Conservation (phyloP, 2,888 invertebrate genomes). For the Tetramorium bicarinatum region DNA sequence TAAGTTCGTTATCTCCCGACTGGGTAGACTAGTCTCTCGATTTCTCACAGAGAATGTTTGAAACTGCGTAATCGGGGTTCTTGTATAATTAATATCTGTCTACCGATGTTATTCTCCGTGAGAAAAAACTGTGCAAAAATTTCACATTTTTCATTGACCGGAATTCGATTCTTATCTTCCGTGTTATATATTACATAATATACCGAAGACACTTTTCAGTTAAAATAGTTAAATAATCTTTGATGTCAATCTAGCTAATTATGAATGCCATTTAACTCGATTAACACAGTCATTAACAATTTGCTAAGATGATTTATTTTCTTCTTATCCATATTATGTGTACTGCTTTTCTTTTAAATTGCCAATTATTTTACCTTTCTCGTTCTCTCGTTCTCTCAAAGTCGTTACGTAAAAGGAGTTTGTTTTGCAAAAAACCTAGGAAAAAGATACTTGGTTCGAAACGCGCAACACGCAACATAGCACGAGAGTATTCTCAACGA, state of each 20-base stretch:
- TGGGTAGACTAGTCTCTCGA: background rate
- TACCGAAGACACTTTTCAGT: background rate
- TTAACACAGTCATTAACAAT: background rate
- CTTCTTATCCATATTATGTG: background rate
- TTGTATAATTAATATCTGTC: constrained; percentile 39
- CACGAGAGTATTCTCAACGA: constrained; percentile 48
- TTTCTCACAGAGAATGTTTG: constrained; percentile 17
- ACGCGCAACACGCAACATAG: constrained; percentile 54
- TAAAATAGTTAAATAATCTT: background rate
- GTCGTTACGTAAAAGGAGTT: background rate
- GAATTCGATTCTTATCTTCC: background rate
- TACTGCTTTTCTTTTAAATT: background rate
- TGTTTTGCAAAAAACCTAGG: background rate
- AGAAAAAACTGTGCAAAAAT: background rate
- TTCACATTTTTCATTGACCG: background rate
- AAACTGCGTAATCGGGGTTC: constrained; percentile 11
- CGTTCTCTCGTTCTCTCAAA: background rate
- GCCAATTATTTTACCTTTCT: background rate
- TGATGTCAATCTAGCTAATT: background rate
- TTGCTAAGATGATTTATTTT: background rate
- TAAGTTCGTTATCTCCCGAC: constrained; percentile 40
- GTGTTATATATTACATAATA: background rate
- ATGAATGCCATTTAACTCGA: background rate
- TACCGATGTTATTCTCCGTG: constrained; percentile 18
- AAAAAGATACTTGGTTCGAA: constrained; percentile 1